Evolutionary conservation across 2,888 invertebrate genomes (phyloP), one percentile per base, ranked within the genome.

Genomic region (Nasonia oneida): DNA sequence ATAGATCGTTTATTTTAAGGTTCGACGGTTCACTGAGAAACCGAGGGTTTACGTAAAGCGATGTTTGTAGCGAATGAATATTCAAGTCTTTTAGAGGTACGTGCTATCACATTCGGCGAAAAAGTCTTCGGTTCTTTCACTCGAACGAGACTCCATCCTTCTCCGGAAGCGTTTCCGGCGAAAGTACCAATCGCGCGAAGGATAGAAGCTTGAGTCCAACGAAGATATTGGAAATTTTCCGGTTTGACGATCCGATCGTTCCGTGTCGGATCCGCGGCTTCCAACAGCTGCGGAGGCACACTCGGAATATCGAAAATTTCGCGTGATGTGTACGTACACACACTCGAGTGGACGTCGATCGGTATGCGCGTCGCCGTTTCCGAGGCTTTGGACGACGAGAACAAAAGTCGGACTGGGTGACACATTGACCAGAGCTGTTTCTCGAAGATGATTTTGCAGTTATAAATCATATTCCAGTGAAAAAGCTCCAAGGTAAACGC

Each of bases 181-280:
- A 57, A 57, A 57, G 57, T 57, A n/a, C 57, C 57, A 57, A 57
- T 57, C 3, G n/a, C 57, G n/a, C 57, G 4, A 57, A 57, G 57
- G 57, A 15, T 57, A n/a, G 57, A 57, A 47, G 57, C 57, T n/a
- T n/a, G n/a, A n/a, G 15, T 0, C 10, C 61, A 61, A 61, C 23
- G 23, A 61, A 61, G 23, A 61, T 61, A 61, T 61, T 61, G 61
- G 61, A 61, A 61, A 61, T 61, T 61, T 61, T 61, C 61, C 61
- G 23, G 61, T 61, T 61, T 61, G 23, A 61, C 61, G 61, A 23
- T 61, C 61, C 61, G 23, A n/a, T 39, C 73, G 73, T 15, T 70
- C n/a, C n/a, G 39, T 71, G 15, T 42, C 73, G n/a, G 42, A 42
- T 23, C 23, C 23, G 23, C 23, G 23, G 23, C 23, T 23, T 23